These are phyloP conservation scores for Odocoileus virginianus DNA, from an alignment of 2,113 vertebrate genomes.

Conservation along the genomic window DNA sequence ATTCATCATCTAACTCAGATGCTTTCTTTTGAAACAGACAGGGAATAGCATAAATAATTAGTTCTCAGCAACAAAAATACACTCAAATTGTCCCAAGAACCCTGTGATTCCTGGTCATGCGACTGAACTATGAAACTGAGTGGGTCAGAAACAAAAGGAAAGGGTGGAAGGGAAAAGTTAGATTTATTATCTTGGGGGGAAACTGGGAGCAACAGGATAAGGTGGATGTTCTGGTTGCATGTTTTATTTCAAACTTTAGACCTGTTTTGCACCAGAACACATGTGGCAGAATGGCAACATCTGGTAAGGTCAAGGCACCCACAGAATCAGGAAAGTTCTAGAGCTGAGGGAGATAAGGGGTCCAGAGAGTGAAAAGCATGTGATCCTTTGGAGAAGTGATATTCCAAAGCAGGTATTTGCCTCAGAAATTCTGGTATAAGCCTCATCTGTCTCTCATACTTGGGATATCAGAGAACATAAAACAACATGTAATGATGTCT, in stretches of 20 bases:
- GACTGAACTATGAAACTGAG: not conserved
- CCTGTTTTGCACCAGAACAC: not conserved
- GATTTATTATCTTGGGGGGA: not conserved
- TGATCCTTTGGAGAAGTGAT: not conserved
- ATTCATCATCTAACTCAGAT: not conserved
- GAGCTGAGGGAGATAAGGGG: not conserved
- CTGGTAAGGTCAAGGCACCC: not conserved
- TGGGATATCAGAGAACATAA: not conserved
- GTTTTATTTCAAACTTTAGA: not conserved
- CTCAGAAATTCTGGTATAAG: not conserved
- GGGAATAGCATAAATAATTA: not conserved
- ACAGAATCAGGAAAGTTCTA: not conserved
- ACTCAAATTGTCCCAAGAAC: not conserved
- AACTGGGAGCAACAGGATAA: not conserved
- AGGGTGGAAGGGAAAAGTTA: not conserved
- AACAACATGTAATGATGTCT: not conserved
- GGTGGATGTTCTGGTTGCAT: not conserved
- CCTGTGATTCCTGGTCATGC: not conserved
- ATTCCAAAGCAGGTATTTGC: not conserved
- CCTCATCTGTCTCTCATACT: not conserved
- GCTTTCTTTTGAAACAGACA: not conserved
- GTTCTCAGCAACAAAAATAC: not conserved
- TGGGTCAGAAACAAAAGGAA: not conserved
- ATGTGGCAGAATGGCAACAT: not conserved
- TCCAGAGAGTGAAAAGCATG: not conserved